A percentile compares a stretch with the other conserved stretches of the same genome.
These are phyloP conservation scores for Tyrannus savana DNA, from an alignment of 2,113 vertebrate genomes.

Conservation along the genomic window DNA sequence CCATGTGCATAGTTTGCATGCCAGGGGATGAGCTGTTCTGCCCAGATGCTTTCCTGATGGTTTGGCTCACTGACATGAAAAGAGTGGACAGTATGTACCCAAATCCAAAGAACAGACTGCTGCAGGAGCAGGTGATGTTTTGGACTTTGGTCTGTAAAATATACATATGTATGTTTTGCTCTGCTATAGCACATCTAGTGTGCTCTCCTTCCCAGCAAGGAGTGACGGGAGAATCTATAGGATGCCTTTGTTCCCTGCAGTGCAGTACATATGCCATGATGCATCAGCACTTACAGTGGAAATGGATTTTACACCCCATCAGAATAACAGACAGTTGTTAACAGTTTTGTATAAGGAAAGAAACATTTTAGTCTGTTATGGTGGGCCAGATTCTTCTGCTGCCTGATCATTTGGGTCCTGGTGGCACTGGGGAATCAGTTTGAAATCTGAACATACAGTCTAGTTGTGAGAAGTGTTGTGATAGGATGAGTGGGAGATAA, in stretches of 20 bases:
- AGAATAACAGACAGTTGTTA: background rate
- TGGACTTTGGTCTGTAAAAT: background rate
- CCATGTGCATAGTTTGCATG: background rate
- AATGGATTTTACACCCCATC: background rate
- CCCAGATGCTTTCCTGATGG: background rate
- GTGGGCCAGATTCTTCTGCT: background rate
- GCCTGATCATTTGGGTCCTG: background rate
- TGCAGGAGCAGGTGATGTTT: background rate
- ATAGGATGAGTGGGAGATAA: background rate
- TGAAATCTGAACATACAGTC: background rate
- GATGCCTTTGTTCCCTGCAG: background rate
- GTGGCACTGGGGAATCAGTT: background rate
- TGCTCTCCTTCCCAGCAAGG: background rate
- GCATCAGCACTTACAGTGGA: background rate
- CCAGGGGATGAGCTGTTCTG: background rate
- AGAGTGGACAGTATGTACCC: background rate
- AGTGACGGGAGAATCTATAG: background rate
- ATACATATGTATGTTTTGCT: fast-evolving
- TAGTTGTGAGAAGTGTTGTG: background rate
- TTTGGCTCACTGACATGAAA: background rate
- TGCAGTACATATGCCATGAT: fast-evolving
- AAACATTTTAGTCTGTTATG: fast-evolving
- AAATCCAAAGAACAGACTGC: background rate
- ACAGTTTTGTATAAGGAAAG: background rate
- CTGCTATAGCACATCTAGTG: fast-evolving